phyloP scores from a whole-genome alignment of 2,888 invertebrate species.

The Drosophila subsilvestris region DNA sequence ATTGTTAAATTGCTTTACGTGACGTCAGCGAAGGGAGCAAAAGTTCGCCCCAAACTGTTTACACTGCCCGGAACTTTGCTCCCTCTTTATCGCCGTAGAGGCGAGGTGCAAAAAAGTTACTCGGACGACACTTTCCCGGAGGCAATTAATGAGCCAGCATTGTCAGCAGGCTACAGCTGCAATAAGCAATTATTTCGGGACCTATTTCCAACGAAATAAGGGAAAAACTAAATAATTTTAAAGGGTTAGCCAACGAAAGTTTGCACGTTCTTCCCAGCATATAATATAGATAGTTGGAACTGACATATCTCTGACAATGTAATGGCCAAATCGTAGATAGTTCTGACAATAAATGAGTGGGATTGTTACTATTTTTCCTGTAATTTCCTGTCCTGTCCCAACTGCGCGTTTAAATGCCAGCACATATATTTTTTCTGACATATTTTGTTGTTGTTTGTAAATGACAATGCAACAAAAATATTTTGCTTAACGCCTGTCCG shows the following conservation, averaged over 20 bases:
- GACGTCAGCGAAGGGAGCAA: constrained; percentile 41
- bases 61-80: constrained; percentile 7
- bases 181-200: constrained; percentile 1
- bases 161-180: not conserved
- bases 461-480: constrained; percentile 24
- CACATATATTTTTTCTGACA: not conserved
- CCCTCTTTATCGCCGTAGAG: constrained; percentile 1
- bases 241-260: not conserved
- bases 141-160: constrained; percentile 7
- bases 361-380: not conserved
- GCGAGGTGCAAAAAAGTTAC: constrained; percentile 5
- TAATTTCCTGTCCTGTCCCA: not conserved
- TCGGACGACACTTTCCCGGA: no score
- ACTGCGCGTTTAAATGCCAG: not conserved
- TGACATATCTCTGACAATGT: not conserved
- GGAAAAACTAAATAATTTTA: not conserved
- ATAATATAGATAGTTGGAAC: not conserved
- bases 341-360: not conserved
- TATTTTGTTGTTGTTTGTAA: not conserved
- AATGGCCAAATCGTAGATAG: not conserved
- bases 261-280: no score
- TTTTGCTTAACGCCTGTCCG: constrained; percentile 52
- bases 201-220: not conserved
- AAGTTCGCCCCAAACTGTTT: constrained; percentile 27
- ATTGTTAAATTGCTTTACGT: constrained; percentile 78